Evolutionary conservation across 1,140 invertebrate genomes (phyloP).

Genomic region (Nylanderia fulva): DNA sequence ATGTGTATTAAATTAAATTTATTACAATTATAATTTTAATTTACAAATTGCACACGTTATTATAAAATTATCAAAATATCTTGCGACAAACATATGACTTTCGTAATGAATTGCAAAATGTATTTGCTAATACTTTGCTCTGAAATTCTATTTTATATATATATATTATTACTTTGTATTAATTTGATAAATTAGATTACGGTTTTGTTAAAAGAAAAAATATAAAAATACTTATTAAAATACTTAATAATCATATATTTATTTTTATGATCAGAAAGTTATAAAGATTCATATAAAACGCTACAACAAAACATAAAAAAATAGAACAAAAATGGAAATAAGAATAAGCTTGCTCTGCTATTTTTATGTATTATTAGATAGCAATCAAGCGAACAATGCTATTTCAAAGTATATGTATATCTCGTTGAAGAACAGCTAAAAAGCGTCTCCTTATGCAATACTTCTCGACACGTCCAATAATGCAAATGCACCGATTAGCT

Average conservation of each 20-base stretch:
- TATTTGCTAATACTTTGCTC: neutral
- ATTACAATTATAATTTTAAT: too few relatives aligned
- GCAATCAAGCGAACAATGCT: neutral
- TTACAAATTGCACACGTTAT: neutral
- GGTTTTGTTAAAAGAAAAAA: too few relatives aligned
- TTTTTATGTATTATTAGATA: neutral
- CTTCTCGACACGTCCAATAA: slow-evolving; percentile 21
- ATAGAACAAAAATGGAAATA: too few relatives aligned
- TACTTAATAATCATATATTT: too few relatives aligned
- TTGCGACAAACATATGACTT: neutral
- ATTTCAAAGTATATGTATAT: neutral
- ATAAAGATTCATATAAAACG: neutral
- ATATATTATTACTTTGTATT: neutral
- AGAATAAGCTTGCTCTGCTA: too few relatives aligned
- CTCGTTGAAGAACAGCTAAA: neutral
- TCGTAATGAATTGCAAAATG: neutral
- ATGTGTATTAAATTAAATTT: neutral
- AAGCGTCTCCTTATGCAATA: neutral
- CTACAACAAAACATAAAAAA: neutral
- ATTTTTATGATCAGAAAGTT: neutral
- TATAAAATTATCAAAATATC: slow-evolving; percentile 7
- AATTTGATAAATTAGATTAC: neutral
- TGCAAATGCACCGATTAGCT: slow-evolving; percentile 38
- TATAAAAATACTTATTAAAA: too few relatives aligned
- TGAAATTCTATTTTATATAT: neutral